phyloP scores from a whole-genome alignment of 2,797 vertebrate genomes.

The Smutsia temminckii region DNA sequence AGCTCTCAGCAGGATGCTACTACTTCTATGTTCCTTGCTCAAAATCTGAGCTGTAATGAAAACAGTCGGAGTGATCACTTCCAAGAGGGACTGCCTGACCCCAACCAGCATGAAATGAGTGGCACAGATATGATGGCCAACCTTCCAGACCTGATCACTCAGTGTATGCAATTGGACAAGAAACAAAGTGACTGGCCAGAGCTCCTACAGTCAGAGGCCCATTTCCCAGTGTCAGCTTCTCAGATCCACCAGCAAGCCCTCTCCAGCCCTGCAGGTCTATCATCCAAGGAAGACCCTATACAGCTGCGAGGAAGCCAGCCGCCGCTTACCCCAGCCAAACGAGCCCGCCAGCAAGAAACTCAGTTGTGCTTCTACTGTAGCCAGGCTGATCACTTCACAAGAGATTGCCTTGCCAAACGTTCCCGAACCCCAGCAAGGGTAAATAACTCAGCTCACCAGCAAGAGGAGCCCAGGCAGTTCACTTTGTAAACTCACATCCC shows the following conservation, averaged over 20 bases:
- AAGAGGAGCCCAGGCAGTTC: neutral
- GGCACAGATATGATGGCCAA: constrained; percentile 42
- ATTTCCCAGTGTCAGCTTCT: neutral
- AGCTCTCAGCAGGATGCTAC: neutral
- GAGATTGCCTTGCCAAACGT: constrained; percentile 66
- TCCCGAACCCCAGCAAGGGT: constrained; percentile 44
- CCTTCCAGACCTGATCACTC: constrained; percentile 66
- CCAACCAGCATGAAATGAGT: constrained; percentile 23
- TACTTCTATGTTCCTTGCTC: constrained; percentile 1
- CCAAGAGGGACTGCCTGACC: constrained; percentile 2
- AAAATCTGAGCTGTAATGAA: constrained; percentile 43
- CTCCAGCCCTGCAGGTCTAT: neutral
- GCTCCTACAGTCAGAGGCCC: constrained; percentile 37
- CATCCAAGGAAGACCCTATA: constrained; percentile 26
- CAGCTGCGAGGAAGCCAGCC: constrained; percentile 29
- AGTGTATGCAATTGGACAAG: constrained; percentile 71
- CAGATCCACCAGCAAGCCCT: neutral
- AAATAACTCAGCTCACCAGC: constrained; percentile 40
- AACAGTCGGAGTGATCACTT: neutral
- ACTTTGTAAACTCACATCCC: neutral
- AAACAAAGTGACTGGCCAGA: constrained; percentile 59
- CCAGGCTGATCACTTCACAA: constrained; percentile 59
- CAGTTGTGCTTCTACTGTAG: constrained; percentile 61
- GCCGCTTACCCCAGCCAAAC: constrained; percentile 58
- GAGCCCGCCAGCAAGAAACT: constrained; percentile 62